Evolutionary conservation across 1,140 invertebrate species (phyloP), one percentile per base, ranked within the genome.

Genomic region (Coelopa frigida): DNA sequence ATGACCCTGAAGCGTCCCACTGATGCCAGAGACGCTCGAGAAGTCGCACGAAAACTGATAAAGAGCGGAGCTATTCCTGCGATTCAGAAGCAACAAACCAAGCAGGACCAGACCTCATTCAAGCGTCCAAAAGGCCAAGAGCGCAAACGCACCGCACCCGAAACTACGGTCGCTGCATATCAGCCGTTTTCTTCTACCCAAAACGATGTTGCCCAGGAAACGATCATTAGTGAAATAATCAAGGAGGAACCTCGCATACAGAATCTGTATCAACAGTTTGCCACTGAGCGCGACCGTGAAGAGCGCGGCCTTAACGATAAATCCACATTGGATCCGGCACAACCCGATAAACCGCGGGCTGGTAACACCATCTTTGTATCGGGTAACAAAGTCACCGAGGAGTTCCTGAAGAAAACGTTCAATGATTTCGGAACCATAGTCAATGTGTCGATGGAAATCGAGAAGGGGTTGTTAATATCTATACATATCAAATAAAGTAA

Each of bases 31-130:
- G 91, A 96, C 79, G 93, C 94, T 6, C 82, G 89, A 44, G 92
- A 96, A 75, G 87, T 94, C 31, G 93, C 92, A 0, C 89, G 93
- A 48, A 97, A 96, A 67, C 72, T 98, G 11, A 82, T 97, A 1
- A 94, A 94, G 70, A 92, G 90, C 51, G 94, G 94, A 15, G 91
- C 90, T 21, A 92, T 94, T 60, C 80, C 82, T 40, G 86, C 87
- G 10, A 85, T 86, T 45, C 81, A 84, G 35, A 89, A 87, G 61
- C 81, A 82, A 35, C 80, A 81, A 21, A 82, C 87, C 10, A 89
- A 94, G 64, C 89, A 91, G 56, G 82, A 83, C 55, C 76, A 78
- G 54, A 80, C 78, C 5, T 83, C 83, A 3, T 90, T 91, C 55
- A 90, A 90, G 61, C 69, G 86, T 29, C 85, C 87, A 1, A 77